These are phyloP conservation scores for Nemotelus nigrinus DNA, from an alignment of 2,888 invertebrate species.

Conservation along the genomic window DNA sequence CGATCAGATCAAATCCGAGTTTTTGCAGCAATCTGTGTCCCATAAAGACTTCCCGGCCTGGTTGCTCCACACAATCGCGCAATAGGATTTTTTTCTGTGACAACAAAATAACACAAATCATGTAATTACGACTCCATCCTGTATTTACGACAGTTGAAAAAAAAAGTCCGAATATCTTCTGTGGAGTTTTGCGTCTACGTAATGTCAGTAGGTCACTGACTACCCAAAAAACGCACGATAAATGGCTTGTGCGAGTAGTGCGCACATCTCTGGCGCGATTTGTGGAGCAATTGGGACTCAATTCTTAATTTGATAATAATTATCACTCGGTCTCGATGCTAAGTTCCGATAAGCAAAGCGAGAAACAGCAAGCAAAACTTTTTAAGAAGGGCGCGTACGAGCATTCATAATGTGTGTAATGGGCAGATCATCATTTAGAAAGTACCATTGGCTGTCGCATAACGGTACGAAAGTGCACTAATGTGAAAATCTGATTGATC, in stretches of 20 bases:
- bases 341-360: constrained; percentile 10
- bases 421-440: constrained; percentile 8
- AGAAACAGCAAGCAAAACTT: background rate
- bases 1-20: no score
- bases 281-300: background rate
- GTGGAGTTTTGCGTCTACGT: background rate
- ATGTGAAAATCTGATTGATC: constrained; percentile 1
- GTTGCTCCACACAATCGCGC: no score
- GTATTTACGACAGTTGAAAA: no score
- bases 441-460: background rate
- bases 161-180: no score
- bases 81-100: no score
- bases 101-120: no score
- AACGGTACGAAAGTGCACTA: constrained; percentile 7
- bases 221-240: background rate
- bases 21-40: no score
- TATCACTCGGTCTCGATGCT: constrained; percentile 3
- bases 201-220: constrained; percentile 16
- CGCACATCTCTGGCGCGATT: no score
- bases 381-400: background rate
- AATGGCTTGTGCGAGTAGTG: no score
- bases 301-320: constrained; percentile 26
- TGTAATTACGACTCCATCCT: no score
- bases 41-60: no score
- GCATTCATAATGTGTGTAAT: background rate